Evolutionary conservation across 2,113 vertebrate genomes (phyloP), one percentile per base, ranked within the genome.

Genomic region (Apodemus sylvaticus): DNA sequence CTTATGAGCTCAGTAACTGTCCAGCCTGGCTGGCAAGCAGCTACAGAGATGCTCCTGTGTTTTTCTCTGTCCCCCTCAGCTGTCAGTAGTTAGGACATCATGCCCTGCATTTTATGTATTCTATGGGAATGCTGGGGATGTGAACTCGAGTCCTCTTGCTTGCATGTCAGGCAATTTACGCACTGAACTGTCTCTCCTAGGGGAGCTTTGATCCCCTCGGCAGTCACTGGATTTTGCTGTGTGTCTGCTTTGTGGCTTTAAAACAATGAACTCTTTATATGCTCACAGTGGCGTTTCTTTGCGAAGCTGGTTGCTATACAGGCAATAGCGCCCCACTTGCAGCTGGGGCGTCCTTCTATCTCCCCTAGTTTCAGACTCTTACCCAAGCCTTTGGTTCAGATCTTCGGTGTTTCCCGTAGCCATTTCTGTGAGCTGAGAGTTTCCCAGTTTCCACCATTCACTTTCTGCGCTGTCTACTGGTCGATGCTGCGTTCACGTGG

Each of bases 391-490:
- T 51, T 31, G 19, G n/a, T 39, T 73, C n/a, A 39, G 16, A 39
- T 94, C 79, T 90, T 86, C 94, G 93, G 13, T 19, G 74, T 91
- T 94, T 92, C 89, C 71, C 89, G 26, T 81, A 55, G 51, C 83
- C 14, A 10, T 89, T 90, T 89, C 16, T 22, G 24, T 53, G 16
- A 66, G 36, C 36, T 42, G 10, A 77, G 26, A 9, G 2, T 14
- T 68, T 83, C 42, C 42, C 81, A 26, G 45, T 3, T 2, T 90
- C 48, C 26, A 26, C 39, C 16, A 7, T 36, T 71, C 39, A 6
- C 34, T 66, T 45, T 48, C 22, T 22, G 20, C 42, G 83, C 66
- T 9, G 62, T 34, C 79, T 17, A 2, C 4, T 6, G 0, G 29
- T 22, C 48, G 12, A 20, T 62, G 5, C 64, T 62, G 5, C 64